phyloP scores from a whole-genome alignment of 2,888 invertebrate genomes.

The Catocala nupta region DNA sequence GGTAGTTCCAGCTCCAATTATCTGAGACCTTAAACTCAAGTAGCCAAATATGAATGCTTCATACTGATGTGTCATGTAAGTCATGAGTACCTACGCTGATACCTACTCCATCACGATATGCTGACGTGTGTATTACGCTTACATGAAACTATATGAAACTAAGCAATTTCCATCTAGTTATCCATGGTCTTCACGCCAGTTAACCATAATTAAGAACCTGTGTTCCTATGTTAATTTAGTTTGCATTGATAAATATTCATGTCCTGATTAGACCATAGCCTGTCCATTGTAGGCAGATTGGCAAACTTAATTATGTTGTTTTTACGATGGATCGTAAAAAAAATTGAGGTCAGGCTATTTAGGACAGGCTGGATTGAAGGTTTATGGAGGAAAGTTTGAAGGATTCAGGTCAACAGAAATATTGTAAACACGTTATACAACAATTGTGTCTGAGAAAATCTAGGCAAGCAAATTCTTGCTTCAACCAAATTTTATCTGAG shows the following conservation, averaged over 20 bases:
- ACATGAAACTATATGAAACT: no score
- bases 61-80: no score
- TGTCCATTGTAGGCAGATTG: slow-evolving; percentile 32
- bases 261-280: slow-evolving; percentile 16
- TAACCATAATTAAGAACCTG: not conserved
- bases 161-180: not conserved
- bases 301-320: slow-evolving; percentile 41
- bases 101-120: no score
- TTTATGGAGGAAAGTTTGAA: slow-evolving; percentile 16
- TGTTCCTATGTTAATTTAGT: slow-evolving; percentile 12
- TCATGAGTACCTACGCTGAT: no score
- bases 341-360: slow-evolving; percentile 31
- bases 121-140: no score
- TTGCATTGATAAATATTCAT: slow-evolving; percentile 14
- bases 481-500: no score
- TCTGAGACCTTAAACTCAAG: no score
- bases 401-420: slow-evolving; percentile 1
- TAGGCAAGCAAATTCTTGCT: no score
- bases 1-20: no score
- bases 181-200: not conserved
- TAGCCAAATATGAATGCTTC: no score
- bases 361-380: slow-evolving; percentile 12
- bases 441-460: not conserved
- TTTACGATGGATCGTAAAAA: slow-evolving; percentile 50
- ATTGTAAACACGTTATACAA: slow-evolving; percentile 3